Base-by-base conservation (phyloP, 1,140 invertebrate genomes). In the Laupala kohalensis region DNA sequence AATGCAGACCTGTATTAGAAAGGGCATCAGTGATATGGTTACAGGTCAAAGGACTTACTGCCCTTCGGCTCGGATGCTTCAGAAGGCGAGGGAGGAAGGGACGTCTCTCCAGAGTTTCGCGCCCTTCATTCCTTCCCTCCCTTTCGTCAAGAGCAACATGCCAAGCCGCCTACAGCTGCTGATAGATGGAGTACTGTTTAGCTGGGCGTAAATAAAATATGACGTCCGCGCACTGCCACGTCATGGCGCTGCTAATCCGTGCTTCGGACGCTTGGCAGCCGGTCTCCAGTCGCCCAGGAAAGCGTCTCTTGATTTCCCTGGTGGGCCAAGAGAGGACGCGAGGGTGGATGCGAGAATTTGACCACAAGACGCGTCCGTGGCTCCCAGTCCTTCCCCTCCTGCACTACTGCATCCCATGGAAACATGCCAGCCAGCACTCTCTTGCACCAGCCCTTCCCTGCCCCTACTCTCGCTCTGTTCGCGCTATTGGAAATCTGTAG, bases 401-500 rank as follows among this genome's bases (percentile, higher is more conserved):
- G 5, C 24, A 68, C 9, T 27, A 28, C 29, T 68, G 3, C 37
- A 26, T 63, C 23, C 69, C 30, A 70, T 70, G 69, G 69, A 70
- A 70, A 70, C 69, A 70, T 70, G 69, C 69, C 69, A 70, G 24
- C 62, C 12, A 70, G 24, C 62, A 24, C 69, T 23, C 69, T n/a
- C 69, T 30, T 67, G 28, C 26, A 26, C n/a, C 6, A 64, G 25
- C 65, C 67, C 65, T 27, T 37, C 15, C 30, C 30, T 6, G 6
- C 30, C 30, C 30, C 30, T 37, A 6, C 30, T 37, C 30, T 15
- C 30, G 30, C 30, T 37, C 30, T 37, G 30, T 25, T 63, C 69
- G 19, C 62, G 37, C 69, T 70, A 70, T 70, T 70, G 69, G 69
- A 70, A 70, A 70, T 70, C 69, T 70, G 69, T 64, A 70, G 69